Conservation (phyloP, 2,113 vertebrate species). For the Ciconia boyciana region DNA sequence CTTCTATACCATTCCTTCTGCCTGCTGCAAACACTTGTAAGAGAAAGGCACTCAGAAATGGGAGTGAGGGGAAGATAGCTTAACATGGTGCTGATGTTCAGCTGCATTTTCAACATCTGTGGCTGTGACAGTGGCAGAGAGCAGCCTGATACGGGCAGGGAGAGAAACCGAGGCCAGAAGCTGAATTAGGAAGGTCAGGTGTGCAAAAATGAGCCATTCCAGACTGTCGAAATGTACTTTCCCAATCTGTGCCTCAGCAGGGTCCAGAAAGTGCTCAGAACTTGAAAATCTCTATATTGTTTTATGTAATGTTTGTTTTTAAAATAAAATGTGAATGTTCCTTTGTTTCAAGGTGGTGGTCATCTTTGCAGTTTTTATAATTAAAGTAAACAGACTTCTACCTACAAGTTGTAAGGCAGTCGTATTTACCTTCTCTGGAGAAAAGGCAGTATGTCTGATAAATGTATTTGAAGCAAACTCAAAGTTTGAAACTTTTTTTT, state of each 20-base stretch:
- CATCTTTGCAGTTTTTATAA: not conserved
- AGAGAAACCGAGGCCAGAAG: not conserved
- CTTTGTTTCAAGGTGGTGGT: not conserved
- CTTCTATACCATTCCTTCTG: not conserved
- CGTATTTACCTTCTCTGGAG: not conserved
- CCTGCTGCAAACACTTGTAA: not conserved
- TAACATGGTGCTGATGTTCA: not conserved
- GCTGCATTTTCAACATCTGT: not conserved
- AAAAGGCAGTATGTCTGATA: not conserved
- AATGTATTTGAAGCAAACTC: not conserved
- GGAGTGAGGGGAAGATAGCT: not conserved
- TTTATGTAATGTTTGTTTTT: not conserved
- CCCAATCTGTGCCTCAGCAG: not conserved
- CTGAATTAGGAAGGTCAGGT: not conserved
- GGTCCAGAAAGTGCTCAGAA: not conserved
- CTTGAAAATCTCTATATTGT: not conserved
- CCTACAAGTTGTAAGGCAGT: not conserved
- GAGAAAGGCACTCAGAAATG: not conserved
- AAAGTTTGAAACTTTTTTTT: not conserved
- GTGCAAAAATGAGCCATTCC: not conserved
- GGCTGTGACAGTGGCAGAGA: not conserved
- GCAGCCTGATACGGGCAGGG: not conserved
- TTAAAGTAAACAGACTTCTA: not conserved
- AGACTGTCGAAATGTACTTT: not conserved
- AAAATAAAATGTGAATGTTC: conserved; percentile 16